Evolutionary conservation across 2,888 invertebrate species (phyloP), one percentile per base, ranked within the genome.

Genomic region (Ectemnius cavifrons): DNA sequence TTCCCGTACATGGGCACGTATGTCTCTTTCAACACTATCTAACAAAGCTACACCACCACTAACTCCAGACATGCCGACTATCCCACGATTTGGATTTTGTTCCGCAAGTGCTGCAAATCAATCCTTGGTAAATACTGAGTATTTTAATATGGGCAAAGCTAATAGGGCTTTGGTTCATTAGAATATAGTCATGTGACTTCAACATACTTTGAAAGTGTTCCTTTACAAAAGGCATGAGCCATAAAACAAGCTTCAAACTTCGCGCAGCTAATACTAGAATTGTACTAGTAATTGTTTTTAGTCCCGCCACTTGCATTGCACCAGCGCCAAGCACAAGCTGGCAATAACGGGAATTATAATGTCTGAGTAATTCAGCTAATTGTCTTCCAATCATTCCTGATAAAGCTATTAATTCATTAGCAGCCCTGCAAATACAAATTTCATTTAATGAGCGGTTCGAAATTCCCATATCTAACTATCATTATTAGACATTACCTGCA

Each of bases 241-340:
- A 96, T 67, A 96, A 91, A 60, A 97, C 93, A 27, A 97, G 93
- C 86, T 97, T 96, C 46, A 97, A 91, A 45, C 97, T 96, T 83
- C 97, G 93, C 14, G 96, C 96, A 0, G 97, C 96, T 79, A 97
- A 91, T 11, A 97, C 98, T 85, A 99, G 92, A 92, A 99, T 98
- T 47, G 97, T 96, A 85, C 97, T 98, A 4, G 98, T 98, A 80
- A 98, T 98, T 28, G 97, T 98, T 92, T 97, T 97, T 67, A 97
- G 92, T 4, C 99, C 99, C 49, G 98, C 98, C 78, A 97, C 95
- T 87, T 97, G 96, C 88, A 99, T 94, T 5, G 99, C 99, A 58
- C 99, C 99, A 56, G 99, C 99, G 58, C 99, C 99, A 68, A 99
- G 93, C 67, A 99, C 97, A 83, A 99, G 93, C 90, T 99, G 98